These are phyloP conservation scores for Zeus faber DNA, from an alignment of 2,113 vertebrate species.

Conservation along the genomic window DNA sequence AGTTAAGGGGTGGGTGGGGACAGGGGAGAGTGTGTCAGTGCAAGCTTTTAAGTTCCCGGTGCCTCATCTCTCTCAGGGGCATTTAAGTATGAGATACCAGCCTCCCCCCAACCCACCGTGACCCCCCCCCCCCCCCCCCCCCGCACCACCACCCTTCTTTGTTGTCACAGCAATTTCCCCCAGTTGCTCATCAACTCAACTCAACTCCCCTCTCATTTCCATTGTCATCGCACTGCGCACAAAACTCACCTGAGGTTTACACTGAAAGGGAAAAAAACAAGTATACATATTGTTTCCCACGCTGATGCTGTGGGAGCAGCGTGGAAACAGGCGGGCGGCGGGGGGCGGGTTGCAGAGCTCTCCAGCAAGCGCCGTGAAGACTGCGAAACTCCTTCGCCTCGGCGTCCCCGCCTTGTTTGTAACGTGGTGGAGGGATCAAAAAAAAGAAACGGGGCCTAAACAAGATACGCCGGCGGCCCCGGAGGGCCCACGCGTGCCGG, in stretches of 20 bases:
- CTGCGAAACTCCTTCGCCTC: not conserved
- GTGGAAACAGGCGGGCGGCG: not conserved
- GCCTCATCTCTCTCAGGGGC: slow-evolving; percentile 57
- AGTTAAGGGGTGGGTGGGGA: no score
- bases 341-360: slow-evolving; percentile 8
- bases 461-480: slow-evolving; percentile 43
- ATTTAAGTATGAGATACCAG: slow-evolving; percentile 63
- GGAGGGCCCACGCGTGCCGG: not conserved
- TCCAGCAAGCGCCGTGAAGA: no score
- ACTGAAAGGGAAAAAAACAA: no score
- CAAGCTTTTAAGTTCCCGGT: slow-evolving; percentile 59
- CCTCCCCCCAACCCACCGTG: slow-evolving; percentile 37
- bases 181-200: slow-evolving; percentile 69
- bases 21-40: no score
- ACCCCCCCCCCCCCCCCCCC: slow-evolving; percentile 59
- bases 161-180: slow-evolving; percentile 72
- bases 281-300: slow-evolving; percentile 42
- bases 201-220: slow-evolving; percentile 67
- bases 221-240: slow-evolving; percentile 61
- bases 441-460: slow-evolving; percentile 49
- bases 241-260: slow-evolving; percentile 67
- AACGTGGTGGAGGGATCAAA: slow-evolving; percentile 40
- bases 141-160: slow-evolving; percentile 32
- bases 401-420: slow-evolving; percentile 30
- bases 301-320: slow-evolving; percentile 34